Evolutionary conservation across 2,888 invertebrate genomes (phyloP), one percentile per base, ranked within the genome.

Genomic region (Cerastis leucographa): DNA sequence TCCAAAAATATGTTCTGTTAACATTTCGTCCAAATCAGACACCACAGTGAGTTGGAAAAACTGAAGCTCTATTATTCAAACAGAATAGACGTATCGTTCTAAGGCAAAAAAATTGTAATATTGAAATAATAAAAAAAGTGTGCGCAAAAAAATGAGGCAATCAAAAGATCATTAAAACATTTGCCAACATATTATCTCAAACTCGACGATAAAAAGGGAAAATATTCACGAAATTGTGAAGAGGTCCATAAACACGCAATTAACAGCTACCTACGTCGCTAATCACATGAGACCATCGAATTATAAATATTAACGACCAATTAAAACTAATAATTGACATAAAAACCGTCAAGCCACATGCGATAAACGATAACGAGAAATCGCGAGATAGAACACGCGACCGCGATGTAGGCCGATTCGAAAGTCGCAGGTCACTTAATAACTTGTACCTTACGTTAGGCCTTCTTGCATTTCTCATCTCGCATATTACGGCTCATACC

Each of bases 291-390:
- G 75, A 78, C 73, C 64, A 62, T 44, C 77, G 64, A 83, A 85
- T 86, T 89, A 85, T 83, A 81, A 85, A 85, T 76, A 86, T 87
- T 76, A 89, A 88, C 86, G 78, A 83, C 81, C 86, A 87, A 88
- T 89, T 83, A 88, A 81, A 83, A 80, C 74, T 74, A 79, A 81
- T 88, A 83, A 89, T 86, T 79, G 87, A 84, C 82, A 84, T 88
- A 79, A 83, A 87, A 82, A 80, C 77, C 71, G 77, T 66, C 78
- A 65, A 67, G 70, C 71, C 78, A 79, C 81, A 80, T 74, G 88
- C 81, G 80, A 80, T 84, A 80, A 78, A 71, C 61, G 67, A 78
- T 88, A 64, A 64, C 89, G 83, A 69, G 86, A 88, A 88, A 89
- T 86, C 80, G 86, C 83, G 70, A 87, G 80, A 83, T 80, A 89